Evolutionary conservation across 2,888 invertebrate species (phyloP).

Genomic region (Alsophila aescularia): DNA sequence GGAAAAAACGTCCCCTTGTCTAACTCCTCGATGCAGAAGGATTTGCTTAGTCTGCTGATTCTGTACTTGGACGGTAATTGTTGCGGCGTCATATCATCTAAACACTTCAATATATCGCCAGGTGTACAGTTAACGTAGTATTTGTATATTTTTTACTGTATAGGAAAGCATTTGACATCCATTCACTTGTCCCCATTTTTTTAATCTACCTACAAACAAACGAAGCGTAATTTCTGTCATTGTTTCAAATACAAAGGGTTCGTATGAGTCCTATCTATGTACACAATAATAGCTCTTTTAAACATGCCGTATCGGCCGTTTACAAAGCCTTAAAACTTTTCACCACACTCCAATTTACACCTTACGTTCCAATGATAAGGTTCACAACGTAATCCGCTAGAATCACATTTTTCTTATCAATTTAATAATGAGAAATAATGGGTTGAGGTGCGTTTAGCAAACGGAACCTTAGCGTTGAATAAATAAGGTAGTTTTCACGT

Average conservation of each 20-base stretch:
- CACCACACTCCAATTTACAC: constrained; percentile 35
- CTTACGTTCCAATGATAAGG: constrained; percentile 43
- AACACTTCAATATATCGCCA: no score
- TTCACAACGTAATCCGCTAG: constrained; percentile 48
- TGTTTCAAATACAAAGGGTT: constrained; percentile 43
- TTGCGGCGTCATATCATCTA: no score
- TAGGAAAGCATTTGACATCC: constrained; percentile 16
- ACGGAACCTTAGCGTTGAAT: constrained; percentile 41
- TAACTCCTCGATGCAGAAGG: no score
- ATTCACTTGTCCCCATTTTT: constrained; percentile 29
- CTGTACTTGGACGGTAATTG: no score
- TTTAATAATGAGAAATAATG: constrained; percentile 80
- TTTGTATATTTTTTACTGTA: no score
- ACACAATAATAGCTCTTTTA: constrained; percentile 51
- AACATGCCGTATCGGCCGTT: constrained; percentile 44
- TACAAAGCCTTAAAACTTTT: constrained; percentile 18
- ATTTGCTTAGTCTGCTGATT: no score
- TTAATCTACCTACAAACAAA: constrained; percentile 37
- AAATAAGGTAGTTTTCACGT: constrained; percentile 55
- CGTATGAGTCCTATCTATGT: constrained; percentile 43
- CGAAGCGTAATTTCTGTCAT: constrained; percentile 46
- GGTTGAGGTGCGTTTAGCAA: constrained; percentile 31
- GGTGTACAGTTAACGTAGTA: no score
- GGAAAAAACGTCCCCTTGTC: no score
- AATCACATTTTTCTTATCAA: constrained; percentile 73